Base-by-base conservation (phyloP, 1,140 invertebrate genomes). In the Drosophila yakuba region DNA sequence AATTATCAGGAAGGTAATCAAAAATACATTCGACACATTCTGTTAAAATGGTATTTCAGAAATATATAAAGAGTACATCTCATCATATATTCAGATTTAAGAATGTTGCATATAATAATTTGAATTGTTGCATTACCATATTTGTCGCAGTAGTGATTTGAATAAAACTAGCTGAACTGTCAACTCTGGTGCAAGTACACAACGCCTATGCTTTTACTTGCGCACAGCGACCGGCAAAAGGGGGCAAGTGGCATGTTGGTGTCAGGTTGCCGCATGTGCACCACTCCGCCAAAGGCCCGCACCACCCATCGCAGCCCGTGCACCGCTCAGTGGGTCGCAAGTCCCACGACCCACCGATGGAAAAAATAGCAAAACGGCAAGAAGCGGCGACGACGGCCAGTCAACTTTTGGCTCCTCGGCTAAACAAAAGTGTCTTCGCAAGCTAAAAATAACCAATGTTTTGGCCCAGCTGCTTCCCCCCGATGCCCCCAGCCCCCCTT, bases 401-500 rank as follows among this genome's bases (percentile, higher is more conserved):
- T 84, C 81, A 78, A 77, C 67, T 85, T 80, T 55, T 80, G 64
- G 63, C 41, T 59, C 67, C 41, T 59, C 67, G 73, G 60, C 38
- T 64, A 61, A 58, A 55, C 62, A 60, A 67, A 67, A 82, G 52
- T 60, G 69, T 80, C 78, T 79, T 79, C 62, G 58, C 54, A 45
- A 80, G 74, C 67, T 84, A 84, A 76, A 84, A 84, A 80, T 84
- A 83, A 78, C 35, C 63, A 62, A 35, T 67, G 63, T 71, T 71
- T 66, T 68, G 64, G 71, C 68, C 64, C 68, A 63, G 41, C 64
- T 28, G 23, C 64, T 17, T 35, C 38, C 23, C 35, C 14, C 32
- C n/a, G 36, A 28, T 1, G 25, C 4, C 4, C 4, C 25, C 25
- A 4, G 4, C 4, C 25, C 32, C 32, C 32, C 32, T 10, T 8